Evolutionary conservation across 2,888 invertebrate species (phyloP).

Genomic region (Acleris laterana): DNA sequence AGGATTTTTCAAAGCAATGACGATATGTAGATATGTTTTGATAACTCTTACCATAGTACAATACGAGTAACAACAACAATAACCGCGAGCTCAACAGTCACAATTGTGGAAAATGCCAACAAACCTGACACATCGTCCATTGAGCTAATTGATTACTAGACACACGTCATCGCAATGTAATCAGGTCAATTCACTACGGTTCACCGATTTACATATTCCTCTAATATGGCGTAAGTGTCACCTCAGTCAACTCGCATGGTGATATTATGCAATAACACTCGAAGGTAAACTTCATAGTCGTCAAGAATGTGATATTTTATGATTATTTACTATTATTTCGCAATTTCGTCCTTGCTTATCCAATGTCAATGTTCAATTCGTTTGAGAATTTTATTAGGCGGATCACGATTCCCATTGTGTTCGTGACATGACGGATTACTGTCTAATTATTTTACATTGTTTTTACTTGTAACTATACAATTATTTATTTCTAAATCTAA

Average conservation of each 20-base stretch:
- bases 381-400: conserved; percentile 21
- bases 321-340: conserved; percentile 8
- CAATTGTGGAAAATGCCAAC: conserved; percentile 8
- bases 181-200: conserved; percentile 20
- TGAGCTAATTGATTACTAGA: conserved; percentile 20
- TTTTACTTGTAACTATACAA: neutral
- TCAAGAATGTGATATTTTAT: conserved; percentile 20
- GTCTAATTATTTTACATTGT: neutral
- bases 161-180: conserved; percentile 22
- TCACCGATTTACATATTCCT: conserved; percentile 5
- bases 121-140: conserved; percentile 19
- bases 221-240: conserved; percentile 8
- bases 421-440: conserved; percentile 1
- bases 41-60: too few species aligned
- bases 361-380: conserved; percentile 16
- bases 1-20: too few species aligned
- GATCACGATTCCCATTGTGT: conserved; percentile 19
- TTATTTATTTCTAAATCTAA: too few species aligned
- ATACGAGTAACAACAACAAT: too few species aligned
- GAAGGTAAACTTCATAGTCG: conserved; percentile 41
- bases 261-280: conserved; percentile 32
- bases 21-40: too few species aligned
- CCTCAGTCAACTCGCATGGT: neutral
- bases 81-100: neutral
- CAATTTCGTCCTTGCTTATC: conserved; percentile 12